Evolutionary conservation across 2,113 vertebrate genomes (phyloP).

Genomic region (Zingel zingel): DNA sequence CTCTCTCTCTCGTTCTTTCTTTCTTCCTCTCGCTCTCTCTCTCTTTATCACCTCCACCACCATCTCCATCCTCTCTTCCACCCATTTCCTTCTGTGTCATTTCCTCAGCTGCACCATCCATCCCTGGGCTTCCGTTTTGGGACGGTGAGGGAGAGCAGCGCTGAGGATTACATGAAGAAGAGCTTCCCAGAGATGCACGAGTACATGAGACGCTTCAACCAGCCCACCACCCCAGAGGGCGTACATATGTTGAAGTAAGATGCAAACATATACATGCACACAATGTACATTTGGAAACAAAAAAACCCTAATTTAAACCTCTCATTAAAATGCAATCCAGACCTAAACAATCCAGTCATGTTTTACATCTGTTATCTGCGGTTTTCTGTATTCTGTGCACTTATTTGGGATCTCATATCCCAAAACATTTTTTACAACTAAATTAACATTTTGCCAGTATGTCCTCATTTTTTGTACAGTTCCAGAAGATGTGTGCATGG

Average conservation of each 20-base stretch:
- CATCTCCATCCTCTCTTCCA: constrained; percentile 69
- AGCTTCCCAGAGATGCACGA: constrained; percentile 94
- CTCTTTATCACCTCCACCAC: constrained; percentile 74
- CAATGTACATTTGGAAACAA: not conserved
- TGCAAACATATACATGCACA: constrained; percentile 1
- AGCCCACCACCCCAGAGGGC: constrained; percentile 91
- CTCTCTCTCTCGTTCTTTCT: not conserved
- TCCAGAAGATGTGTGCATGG: too few relatives aligned
- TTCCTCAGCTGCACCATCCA: constrained; percentile 92
- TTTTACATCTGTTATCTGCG: constrained; percentile 17
- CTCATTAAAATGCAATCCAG: not conserved
- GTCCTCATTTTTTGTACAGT: too few relatives aligned
- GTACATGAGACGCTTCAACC: constrained; percentile 90
- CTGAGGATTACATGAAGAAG: constrained; percentile 95
- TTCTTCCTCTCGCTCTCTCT: too few relatives aligned
- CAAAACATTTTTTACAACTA: too few relatives aligned
- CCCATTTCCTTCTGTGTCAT: constrained; percentile 27
- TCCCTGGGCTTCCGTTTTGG: constrained; percentile 92
- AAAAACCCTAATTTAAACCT: not conserved
- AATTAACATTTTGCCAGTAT: too few relatives aligned
- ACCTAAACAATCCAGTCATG: constrained; percentile 12
- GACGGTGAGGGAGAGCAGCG: constrained; percentile 96
- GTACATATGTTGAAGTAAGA: constrained; percentile 92
- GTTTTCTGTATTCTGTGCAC: constrained; percentile 30
- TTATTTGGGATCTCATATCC: too few relatives aligned